Base-by-base conservation (phyloP, 2,113 vertebrate genomes). In the Tupaia chinensis region DNA sequence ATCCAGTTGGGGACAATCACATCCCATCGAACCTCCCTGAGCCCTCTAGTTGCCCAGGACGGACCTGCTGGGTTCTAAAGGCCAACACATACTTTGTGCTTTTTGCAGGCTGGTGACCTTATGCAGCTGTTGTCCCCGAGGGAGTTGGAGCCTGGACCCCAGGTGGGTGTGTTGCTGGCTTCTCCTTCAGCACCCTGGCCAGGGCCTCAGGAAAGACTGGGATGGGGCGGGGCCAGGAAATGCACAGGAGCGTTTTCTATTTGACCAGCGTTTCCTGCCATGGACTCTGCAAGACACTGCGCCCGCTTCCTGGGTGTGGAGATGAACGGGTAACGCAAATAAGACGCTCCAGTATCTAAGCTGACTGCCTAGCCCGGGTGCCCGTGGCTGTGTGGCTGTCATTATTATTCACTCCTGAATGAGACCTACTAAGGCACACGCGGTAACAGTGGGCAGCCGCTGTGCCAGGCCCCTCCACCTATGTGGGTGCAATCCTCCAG, bases 21-120 rank as follows among this genome's bases (percentile, higher is more conserved):
- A 7, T 56, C 32, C 65, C 53, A 15, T 0, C 1, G 53, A 83
- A 16, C 58, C n/a, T 82, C 29, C 3, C 0, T 4, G 76, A 70
- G 32, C 16, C 79, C 53, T n/a, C 58, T 0, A 10, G 27, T 61
- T 19, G 54, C 61, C 87, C 79, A 61, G 69, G 61, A 89, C 58
- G 72, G 27, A 53, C 16, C 65, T 27, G 44, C 5, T 16, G 34
- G 77, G 10, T 29, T 53, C 73, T 29, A 27, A 74, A 63, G 12
- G 25, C 66, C 27, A 9, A n/a, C 15, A 17, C 11, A 0, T 1
- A 7, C 53, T 79, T 70, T 74, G 9, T 23, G 61, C 63, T 22
- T 94, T 66, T 78, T 85, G 69, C 86, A 97, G 95, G 96, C 69
- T 9, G 34, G 80, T 3, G 29, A 23, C 61, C 85, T 96, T 56